Base-by-base conservation (phyloP, 2,797 vertebrate species). In the Pristis pectinata region DNA sequence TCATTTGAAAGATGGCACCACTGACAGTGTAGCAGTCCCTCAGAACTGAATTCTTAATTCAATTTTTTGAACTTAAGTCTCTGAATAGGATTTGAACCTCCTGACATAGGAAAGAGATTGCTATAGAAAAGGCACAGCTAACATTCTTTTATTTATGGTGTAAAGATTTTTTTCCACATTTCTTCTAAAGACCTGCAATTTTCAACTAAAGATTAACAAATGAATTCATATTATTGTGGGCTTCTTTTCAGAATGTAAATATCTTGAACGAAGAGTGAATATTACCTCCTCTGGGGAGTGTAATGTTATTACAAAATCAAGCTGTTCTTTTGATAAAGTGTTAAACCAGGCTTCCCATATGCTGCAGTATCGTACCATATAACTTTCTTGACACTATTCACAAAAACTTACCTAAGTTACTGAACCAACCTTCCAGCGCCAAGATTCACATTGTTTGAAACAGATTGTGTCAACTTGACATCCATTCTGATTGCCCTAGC, bases 231-330 rank as follows among this genome's bases (percentile, higher is more conserved):
- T 91, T 8, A 34, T 17, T 61, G 34, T 22, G 85, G 59, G 56
- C 15, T 7, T n/a, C 34, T n/a, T 61, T 91, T 91, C 59, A 91
- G 87, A 67, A 27, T 41, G 67, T 67, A 91, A 87, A 41, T 44
- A 91, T 64, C 87, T 91, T 91, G 59, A 91, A 10, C 91, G 61
- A 59, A 41, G 67, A 91, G 17, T 41, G 61, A 91, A 41, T 91
- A 41, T 22, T 67, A 41, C 64, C 61, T 41, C 61, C n/a, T 91
- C 87, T 3, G 61, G 24, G 8, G 19, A 67, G 61, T 91, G 37
- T 67, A 67, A 64, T 91, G 87, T n/a, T 91, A 91, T 91, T 67
- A 27, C 61, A 91, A 61, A 91, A 91, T 91, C 17, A 10, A 67
- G n/a, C 11, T 87, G 53, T 59, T 34, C 83, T 87, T 87, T 59